Conservation (phyloP, 2,888 invertebrate genomes). For the Nephrotoma appendiculata region DNA sequence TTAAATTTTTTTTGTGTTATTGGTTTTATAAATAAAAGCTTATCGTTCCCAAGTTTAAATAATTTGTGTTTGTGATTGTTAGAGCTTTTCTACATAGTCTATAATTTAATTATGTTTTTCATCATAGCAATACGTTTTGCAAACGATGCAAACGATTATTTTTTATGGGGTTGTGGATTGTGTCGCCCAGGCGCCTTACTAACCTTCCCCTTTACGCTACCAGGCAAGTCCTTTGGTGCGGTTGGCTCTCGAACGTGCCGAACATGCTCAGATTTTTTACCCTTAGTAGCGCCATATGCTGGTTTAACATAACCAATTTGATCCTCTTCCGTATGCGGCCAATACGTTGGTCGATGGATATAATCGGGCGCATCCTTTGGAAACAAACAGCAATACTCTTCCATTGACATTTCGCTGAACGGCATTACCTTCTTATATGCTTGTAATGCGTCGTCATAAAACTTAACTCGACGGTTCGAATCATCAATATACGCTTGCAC, state of each 20-base stretch:
- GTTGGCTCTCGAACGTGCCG: background rate
- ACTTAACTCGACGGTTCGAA: constrained; percentile 25
- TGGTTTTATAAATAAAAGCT: background rate
- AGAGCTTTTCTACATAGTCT: too few relatives aligned
- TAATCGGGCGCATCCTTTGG: constrained; percentile 57
- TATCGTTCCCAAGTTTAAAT: too few relatives aligned
- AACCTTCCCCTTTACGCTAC: too few relatives aligned
- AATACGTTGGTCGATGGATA: constrained; percentile 61
- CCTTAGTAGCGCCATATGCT: background rate
- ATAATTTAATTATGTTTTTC: too few relatives aligned
- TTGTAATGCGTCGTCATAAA: constrained; percentile 42
- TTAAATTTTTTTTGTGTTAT: background rate
- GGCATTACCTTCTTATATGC: constrained; percentile 50
- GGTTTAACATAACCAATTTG: constrained; percentile 31
- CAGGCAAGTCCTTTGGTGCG: too few relatives aligned
- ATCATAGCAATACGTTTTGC: too few relatives aligned
- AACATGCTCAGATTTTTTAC: background rate
- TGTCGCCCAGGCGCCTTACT: too few relatives aligned
- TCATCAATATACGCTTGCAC: constrained; percentile 7
- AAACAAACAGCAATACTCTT: constrained; percentile 58
- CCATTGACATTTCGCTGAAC: constrained; percentile 73
- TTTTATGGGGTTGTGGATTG: too few relatives aligned
- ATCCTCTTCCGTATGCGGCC: constrained; percentile 62
- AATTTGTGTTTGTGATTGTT: too few relatives aligned
- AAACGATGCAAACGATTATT: too few relatives aligned